Percentiles rank a stretch among this genome's conserved stretches.
These are phyloP conservation scores for Pseudomugil gertrudae DNA, from an alignment of 2,797 vertebrate species.

Conservation along the genomic window DNA sequence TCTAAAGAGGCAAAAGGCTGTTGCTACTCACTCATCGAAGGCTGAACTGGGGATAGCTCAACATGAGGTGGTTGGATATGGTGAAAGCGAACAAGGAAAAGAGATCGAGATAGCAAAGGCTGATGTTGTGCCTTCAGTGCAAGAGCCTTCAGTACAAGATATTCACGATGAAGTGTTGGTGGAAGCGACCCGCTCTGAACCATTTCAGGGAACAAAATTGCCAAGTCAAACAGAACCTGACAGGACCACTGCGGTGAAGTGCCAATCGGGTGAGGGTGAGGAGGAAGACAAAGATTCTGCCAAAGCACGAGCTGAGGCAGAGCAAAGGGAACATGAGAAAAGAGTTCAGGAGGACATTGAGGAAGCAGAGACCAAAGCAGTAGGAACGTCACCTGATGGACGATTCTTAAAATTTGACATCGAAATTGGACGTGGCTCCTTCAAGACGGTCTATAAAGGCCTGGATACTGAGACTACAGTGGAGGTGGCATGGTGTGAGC, in stretches of 20 bases:
- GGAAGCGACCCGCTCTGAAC: constrained; percentile 25
- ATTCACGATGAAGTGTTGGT: constrained; percentile 62
- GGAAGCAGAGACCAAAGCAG: constrained; percentile 96
- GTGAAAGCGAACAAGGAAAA: constrained; percentile 46
- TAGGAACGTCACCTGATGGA: constrained; percentile 93
- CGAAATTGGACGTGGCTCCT: constrained; percentile 96
- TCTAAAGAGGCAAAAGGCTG: constrained; percentile 44
- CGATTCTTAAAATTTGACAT: constrained; percentile 98
- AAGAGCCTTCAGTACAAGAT: constrained; percentile 56
- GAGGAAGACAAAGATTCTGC: constrained; percentile 77
- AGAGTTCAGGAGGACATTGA: constrained; percentile 91
- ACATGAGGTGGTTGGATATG: constrained; percentile 44
- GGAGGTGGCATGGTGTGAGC: constrained; percentile 97
- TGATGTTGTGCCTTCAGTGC: constrained; percentile 63
- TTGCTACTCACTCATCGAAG: constrained; percentile 50
- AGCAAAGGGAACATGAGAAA: constrained; percentile 83
- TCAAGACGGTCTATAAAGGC: constrained; percentile 98
- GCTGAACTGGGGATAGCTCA: constrained; percentile 46
- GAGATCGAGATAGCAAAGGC: constrained; percentile 62
- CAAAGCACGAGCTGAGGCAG: constrained; percentile 77
- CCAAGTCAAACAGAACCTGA: constrained; percentile 63
- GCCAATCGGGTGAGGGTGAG: constrained; percentile 70
- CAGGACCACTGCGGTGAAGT: constrained; percentile 50
- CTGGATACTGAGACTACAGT: constrained; percentile 97
- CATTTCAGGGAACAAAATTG: constrained; percentile 52